Conservation (phyloP, 2,888 invertebrate genomes). For the Entomobrya proxima region DNA sequence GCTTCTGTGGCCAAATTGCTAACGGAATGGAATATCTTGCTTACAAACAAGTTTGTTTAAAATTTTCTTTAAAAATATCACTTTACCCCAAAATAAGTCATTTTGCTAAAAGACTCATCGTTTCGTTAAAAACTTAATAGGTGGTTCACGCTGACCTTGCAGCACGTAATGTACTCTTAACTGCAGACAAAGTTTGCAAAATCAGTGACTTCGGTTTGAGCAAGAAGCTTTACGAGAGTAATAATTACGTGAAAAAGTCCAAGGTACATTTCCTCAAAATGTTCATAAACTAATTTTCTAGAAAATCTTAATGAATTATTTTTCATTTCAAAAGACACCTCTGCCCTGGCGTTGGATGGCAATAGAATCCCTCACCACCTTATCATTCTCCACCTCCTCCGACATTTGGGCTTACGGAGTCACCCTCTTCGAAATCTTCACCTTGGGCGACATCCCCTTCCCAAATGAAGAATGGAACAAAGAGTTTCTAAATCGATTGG, state of each 20-base stretch:
- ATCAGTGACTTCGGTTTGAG: slow-evolving; percentile 72
- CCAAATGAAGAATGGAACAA: slow-evolving; percentile 62
- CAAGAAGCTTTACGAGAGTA: slow-evolving; percentile 69
- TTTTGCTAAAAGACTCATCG: neutral
- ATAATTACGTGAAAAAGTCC: slow-evolving; percentile 71
- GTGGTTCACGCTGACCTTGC: slow-evolving; percentile 71
- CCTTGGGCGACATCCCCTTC: slow-evolving; percentile 60
- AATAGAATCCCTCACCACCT: slow-evolving; percentile 51
- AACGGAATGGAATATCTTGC: slow-evolving; percentile 71
- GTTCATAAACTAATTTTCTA: neutral
- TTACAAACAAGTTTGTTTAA: slow-evolving; percentile 54
- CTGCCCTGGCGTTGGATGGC: slow-evolving; percentile 71
- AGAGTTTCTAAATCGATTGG: slow-evolving; percentile 47
- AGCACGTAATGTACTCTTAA: slow-evolving; percentile 68
- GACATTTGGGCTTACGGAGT: slow-evolving; percentile 64
- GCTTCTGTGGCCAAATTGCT: slow-evolving; percentile 65
- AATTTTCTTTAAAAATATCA: neutral
- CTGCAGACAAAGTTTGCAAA: slow-evolving; percentile 49
- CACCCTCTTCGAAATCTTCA: slow-evolving; percentile 52
- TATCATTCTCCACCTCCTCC: slow-evolving; percentile 50
- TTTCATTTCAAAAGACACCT: slow-evolving; percentile 27
- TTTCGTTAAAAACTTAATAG: slow-evolving; percentile 26
- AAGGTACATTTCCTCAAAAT: slow-evolving; percentile 55
- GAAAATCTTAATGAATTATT: neutral
- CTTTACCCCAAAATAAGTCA: neutral